Base-by-base conservation (phyloP, 2,888 invertebrate species). In the Hypercompe scribonia region DNA sequence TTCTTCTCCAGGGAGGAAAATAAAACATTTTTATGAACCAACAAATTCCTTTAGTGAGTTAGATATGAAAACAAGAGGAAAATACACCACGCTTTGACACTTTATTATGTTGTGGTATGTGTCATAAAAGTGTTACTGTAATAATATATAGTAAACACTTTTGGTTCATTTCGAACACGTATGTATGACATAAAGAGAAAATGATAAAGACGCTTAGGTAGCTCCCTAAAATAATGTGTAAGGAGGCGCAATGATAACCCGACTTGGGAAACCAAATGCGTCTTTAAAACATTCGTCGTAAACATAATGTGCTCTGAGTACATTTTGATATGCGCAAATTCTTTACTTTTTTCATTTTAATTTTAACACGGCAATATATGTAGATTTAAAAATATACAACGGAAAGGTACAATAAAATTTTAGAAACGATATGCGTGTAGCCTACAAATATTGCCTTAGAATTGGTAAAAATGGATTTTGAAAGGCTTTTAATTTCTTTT, bases 101-200 rank as follows among this genome's bases (percentile, higher is more conserved):
- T 88, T 84, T 88, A 85, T 87, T 84, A 83, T 81, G 80, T 83
- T 77, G 79, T 68, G 78, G 74, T 80, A 74, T 78, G 72, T 81
- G 69, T 75, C 80, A 76, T 78, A 81, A 79, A 77, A 76, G 24
- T 76, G 75, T 74, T 74, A 67, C 78, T 76, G 54, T 68, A 73
- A 21, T 31, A 58, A 65, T 28, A 46, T 67, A 46, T 70, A 54
- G 77, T 69, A 68, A 77, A 74, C 71, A 78, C 33, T 77, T 81
- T 69, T 46, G 15, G 63, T 68, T 74, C 70, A 73, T 66, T 68
- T 58, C 13, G 54, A 63, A 74, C 63, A 74, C 73, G 66, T 71
- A 66, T 63, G 65, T 72, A 70, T 68, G 68, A 68, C 39, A 77
- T 67, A 50, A 31, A 79, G 66, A 65, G 68, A 68, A 58, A 68